These are phyloP conservation scores for Sus scrofa DNA, from an alignment of 2,113 vertebrate genomes.

Conservation along the genomic window DNA sequence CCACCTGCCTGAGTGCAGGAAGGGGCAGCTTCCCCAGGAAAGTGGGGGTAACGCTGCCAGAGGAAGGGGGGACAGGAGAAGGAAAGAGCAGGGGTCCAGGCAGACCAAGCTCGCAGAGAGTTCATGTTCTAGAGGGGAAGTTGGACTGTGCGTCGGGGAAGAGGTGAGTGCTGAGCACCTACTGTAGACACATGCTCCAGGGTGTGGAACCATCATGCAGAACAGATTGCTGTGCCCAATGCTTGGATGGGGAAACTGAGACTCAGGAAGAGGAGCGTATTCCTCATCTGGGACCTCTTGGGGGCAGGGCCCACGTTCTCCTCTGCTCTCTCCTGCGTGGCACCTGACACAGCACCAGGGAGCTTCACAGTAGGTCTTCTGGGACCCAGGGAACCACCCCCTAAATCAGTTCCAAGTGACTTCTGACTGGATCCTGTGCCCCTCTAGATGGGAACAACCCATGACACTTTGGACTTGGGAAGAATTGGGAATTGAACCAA, in stretches of 20 bases:
- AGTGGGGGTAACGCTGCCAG: neutral
- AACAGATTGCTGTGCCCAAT: neutral
- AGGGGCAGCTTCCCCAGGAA: neutral
- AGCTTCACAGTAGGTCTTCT: neutral
- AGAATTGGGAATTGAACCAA: neutral
- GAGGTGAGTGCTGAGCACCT: neutral
- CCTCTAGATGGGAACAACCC: neutral
- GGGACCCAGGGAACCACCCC: neutral
- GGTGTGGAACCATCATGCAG: fast-evolving
- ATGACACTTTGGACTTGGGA: neutral
- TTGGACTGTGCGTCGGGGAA: neutral
- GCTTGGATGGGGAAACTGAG: neutral
- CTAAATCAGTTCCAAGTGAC: neutral
- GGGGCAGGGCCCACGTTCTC: neutral
- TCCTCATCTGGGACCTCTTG: neutral
- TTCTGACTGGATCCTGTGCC: neutral
- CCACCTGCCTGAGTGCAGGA: no score
- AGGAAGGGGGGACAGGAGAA: neutral
- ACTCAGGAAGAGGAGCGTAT: neutral
- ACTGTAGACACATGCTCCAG: neutral
- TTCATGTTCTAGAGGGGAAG: neutral
- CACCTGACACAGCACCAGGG: neutral
- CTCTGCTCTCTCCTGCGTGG: neutral
- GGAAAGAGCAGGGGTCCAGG: fast-evolving
- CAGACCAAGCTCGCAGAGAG: neutral